Conservation (phyloP, 2,113 vertebrate genomes). For the Stictonetta naevosa region DNA sequence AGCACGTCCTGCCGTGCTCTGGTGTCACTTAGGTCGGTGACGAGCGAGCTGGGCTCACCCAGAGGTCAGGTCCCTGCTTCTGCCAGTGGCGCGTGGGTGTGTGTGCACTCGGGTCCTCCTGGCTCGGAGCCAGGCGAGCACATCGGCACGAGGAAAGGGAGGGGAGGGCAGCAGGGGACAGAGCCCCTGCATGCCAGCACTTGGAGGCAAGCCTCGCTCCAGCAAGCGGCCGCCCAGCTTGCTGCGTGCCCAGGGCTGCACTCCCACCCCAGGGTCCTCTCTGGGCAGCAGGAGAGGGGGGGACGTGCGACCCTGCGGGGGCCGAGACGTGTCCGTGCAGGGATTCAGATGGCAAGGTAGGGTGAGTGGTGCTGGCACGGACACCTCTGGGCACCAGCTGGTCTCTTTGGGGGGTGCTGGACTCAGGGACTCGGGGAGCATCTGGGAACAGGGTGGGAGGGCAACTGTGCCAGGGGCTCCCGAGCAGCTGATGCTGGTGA, state of each 20-base stretch:
- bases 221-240: not conserved
- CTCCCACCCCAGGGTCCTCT: not conserved
- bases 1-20: not conserved
- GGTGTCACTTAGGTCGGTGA: not conserved
- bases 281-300: not conserved
- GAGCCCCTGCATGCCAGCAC: not conserved
- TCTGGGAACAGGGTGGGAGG: not conserved
- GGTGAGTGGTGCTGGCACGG: slow-evolving; percentile 29
- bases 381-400: not conserved
- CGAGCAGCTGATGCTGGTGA: slow-evolving; percentile 56
- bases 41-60: not conserved
- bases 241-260: not conserved
- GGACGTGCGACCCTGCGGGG: not conserved
- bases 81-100: not conserved
- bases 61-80: not conserved
- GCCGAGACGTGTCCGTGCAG: not conserved
- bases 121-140: not conserved
- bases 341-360: slow-evolving; percentile 31
- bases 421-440: not conserved
- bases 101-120: not conserved
- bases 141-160: not conserved
- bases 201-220: not conserved
- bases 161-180: not conserved
- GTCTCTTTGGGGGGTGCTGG: not conserved
- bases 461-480: slow-evolving; percentile 29